Evolutionary conservation across 30 jellyfish, hydroid and myxozoan species (phyloP).

Genomic region (Rhopilema esculentum): DNA sequence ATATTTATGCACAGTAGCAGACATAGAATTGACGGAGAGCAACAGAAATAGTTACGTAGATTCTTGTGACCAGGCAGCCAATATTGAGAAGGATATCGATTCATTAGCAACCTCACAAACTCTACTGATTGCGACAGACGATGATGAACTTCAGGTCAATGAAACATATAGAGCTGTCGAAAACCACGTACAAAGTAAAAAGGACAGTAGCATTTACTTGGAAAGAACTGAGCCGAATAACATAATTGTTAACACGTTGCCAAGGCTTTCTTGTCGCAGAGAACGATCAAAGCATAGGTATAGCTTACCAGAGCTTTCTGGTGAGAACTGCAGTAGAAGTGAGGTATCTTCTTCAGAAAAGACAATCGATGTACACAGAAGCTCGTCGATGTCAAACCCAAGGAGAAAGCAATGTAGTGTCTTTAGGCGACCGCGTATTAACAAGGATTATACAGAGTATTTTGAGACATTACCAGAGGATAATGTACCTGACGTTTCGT

Average conservation of each 20-base stretch:
- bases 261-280: background rate
- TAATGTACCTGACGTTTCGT: background rate
- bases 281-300: slow-evolving; percentile 20
- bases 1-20: background rate
- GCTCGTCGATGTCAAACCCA: slow-evolving; percentile 17
- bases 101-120: slow-evolving; percentile 35
- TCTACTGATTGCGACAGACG: background rate
- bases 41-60: background rate
- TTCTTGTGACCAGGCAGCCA: background rate
- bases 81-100: slow-evolving; percentile 9
- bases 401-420: slow-evolving; percentile 8
- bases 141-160: background rate
- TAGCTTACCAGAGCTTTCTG: slow-evolving; percentile 21
- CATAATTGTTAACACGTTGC: background rate
- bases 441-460: background rate
- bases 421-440: background rate
- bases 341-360: background rate
- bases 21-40: background rate
- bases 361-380: background rate
- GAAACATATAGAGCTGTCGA: background rate
- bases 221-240: background rate
- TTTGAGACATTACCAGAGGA: slow-evolving; percentile 41
- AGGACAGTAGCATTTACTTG: background rate
- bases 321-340: no score
- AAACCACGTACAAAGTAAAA: background rate